These are phyloP conservation scores for Chaitophorus viminalis DNA, from an alignment of 2,888 invertebrate species.

Conservation along the genomic window DNA sequence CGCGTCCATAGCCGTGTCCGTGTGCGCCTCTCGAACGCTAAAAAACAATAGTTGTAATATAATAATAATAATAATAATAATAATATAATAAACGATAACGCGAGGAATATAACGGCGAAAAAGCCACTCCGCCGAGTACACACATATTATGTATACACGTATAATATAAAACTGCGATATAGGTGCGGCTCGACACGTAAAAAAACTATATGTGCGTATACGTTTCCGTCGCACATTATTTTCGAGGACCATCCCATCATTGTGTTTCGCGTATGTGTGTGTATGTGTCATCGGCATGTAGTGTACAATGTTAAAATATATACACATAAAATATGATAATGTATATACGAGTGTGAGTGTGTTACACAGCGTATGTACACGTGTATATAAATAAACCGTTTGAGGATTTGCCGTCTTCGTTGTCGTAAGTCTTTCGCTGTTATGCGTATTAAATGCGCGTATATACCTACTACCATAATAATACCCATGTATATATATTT, in stretches of 20 bases:
- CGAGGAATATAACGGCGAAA: conserved; percentile 18
- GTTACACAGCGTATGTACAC: background rate
- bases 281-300: conserved; percentile 8
- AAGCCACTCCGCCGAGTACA: conserved; percentile 6
- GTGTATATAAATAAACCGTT: conserved; percentile 17
- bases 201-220: background rate
- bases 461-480: too few species aligned
- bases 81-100: too few species aligned
- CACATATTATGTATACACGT: too few species aligned
- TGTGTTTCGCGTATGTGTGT: conserved; percentile 18
- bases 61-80: background rate
- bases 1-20: background rate
- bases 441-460: background rate
- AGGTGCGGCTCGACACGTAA: conserved; percentile 21
- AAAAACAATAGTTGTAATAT: background rate
- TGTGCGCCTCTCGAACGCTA: background rate
- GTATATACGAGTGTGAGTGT: too few species aligned
- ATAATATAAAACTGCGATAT: background rate
- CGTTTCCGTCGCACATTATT: conserved; percentile 15
- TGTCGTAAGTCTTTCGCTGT: background rate
- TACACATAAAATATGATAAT: background rate
- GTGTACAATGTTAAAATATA: background rate
- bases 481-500: too few species aligned
- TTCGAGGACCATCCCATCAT: conserved; percentile 44
- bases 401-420: background rate